A percentile compares a stretch with the other conserved stretches of the same genome.
Conservation (phyloP, 2,113 vertebrate species). For the Myotis davidii region DNA sequence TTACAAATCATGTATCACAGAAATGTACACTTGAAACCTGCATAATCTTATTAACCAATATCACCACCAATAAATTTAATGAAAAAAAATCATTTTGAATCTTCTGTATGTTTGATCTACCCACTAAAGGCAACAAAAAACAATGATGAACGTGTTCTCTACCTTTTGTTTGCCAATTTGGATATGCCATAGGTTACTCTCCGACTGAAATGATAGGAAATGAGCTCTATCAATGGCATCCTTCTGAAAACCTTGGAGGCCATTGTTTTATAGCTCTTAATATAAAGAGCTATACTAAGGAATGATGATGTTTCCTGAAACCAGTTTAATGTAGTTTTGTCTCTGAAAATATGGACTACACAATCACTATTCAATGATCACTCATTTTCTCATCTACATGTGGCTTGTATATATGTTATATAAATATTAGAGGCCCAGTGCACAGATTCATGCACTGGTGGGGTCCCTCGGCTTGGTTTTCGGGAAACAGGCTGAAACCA, state of each 20-base stretch:
- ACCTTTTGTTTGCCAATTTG: slow-evolving; percentile 27
- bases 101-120: not conserved
- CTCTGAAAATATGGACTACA: not conserved
- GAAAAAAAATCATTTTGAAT: not conserved
- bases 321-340: not conserved
- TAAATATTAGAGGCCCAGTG: not conserved
- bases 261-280: not conserved
- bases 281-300: not conserved
- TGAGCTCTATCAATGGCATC: not conserved
- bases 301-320: not conserved
- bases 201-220: not conserved
- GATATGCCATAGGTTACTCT: not conserved
- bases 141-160: not conserved
- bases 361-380: not conserved
- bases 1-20: not conserved
- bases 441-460: too few species aligned
- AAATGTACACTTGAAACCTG: not conserved
- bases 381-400: not conserved
- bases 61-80: not conserved
- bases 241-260: slow-evolving; percentile 42
- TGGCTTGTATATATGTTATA: not conserved
- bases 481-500: too few species aligned
- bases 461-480: too few species aligned
- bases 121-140: not conserved
- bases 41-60: not conserved